These are phyloP conservation scores for Euwallacea similis DNA, from an alignment of 1,140 invertebrate genomes.

Conservation along the genomic window DNA sequence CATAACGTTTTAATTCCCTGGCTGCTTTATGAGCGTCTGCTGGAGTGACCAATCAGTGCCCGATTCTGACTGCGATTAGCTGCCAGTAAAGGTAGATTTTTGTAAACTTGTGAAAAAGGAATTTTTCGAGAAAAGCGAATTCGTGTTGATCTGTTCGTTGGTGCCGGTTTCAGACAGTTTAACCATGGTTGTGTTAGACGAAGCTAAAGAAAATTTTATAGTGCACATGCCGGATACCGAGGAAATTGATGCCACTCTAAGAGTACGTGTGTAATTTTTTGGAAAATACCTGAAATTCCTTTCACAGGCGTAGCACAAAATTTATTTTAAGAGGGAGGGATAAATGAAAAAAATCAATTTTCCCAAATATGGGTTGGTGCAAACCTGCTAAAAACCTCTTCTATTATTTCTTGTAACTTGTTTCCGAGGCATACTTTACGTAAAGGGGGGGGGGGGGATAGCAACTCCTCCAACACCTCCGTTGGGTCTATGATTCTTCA, in stretches of 20 bases:
- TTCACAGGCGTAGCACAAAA: not conserved
- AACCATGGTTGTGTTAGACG: conserved; percentile 26
- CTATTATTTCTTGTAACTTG: not conserved
- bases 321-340: not conserved
- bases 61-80: not conserved
- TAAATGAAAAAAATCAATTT: not conserved
- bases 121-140: not conserved
- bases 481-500: too few relatives aligned
- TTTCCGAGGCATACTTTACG: not conserved
- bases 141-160: not conserved
- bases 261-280: not conserved
- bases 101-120: not conserved
- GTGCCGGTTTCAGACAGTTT: too few relatives aligned
- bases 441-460: not conserved
- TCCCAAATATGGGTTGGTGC: not conserved
- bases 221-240: conserved; percentile 5
- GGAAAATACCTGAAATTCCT: not conserved
- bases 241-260: not conserved
- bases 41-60: not conserved
- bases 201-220: conserved; percentile 25
- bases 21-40: not conserved
- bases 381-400: not conserved
- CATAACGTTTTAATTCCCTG: conserved; percentile 3
- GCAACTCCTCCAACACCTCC: too few relatives aligned
- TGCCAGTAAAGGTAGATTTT: not conserved